Evolutionary conservation across 2,888 invertebrate genomes (phyloP).

Genomic region (Nysson spinosus): DNA sequence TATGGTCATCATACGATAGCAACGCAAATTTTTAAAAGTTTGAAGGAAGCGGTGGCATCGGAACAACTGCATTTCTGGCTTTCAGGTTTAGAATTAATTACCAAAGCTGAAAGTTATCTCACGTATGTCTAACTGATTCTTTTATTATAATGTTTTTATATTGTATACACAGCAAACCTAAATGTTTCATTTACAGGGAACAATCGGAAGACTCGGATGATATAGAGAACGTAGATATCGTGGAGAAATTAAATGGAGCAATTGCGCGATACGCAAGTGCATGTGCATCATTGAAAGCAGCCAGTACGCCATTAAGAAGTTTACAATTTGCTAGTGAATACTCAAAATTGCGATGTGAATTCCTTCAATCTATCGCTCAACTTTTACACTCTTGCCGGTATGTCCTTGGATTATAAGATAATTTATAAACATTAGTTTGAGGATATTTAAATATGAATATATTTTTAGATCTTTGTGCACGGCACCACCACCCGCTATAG

Average conservation of each 20-base stretch:
- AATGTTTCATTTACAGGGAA: conserved; percentile 41
- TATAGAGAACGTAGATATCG: conserved; percentile 62
- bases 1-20: conserved; percentile 89
- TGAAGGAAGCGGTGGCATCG: conserved; percentile 86
- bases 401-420: background rate
- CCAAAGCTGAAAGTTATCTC: conserved; percentile 85
- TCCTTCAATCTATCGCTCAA: conserved; percentile 84
- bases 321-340: conserved; percentile 88
- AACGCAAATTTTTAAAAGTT: conserved; percentile 81
- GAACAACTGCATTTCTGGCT: conserved; percentile 95
- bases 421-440: background rate
- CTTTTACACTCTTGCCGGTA: conserved; percentile 83
- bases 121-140: conserved; percentile 71
- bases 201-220: conserved; percentile 56
- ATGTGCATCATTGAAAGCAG: conserved; percentile 80
- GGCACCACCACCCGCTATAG: conserved; percentile 95
- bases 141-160: background rate
- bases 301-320: conserved; percentile 82
- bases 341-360: conserved; percentile 85
- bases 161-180: background rate
- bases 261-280: conserved; percentile 74
- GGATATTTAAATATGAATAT: background rate
- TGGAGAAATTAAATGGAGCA: conserved; percentile 72
- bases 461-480: conserved; percentile 84
- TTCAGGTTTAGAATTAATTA: conserved; percentile 87